These are phyloP conservation scores for Ruditapes philippinarum DNA, from an alignment of 1,140 invertebrate genomes.

Conservation along the genomic window DNA sequence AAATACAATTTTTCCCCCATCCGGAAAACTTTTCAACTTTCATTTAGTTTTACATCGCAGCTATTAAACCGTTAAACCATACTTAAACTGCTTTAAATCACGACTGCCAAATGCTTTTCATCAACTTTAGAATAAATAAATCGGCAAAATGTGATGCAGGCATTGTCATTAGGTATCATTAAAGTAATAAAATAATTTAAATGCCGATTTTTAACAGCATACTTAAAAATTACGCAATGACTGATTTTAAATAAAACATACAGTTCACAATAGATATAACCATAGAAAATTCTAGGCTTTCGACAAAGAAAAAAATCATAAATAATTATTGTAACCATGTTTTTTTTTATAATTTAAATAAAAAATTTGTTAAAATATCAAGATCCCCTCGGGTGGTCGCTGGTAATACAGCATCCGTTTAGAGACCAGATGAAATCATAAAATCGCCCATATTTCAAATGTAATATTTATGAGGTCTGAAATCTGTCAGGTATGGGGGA, in stretches of 20 bases:
- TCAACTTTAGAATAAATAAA: conserved; percentile 3
- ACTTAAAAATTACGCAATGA: conserved; percentile 1
- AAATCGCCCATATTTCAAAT: conserved; percentile 63
- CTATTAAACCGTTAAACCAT: background rate
- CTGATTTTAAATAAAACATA: background rate
- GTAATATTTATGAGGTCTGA: conserved; percentile 55
- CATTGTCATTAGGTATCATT: background rate
- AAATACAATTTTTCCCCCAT: conserved; percentile 14
- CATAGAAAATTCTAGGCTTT: background rate
- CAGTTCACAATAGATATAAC: background rate
- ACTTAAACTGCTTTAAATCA: conserved; percentile 21
- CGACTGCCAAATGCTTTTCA: background rate
- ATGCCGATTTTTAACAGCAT: background rate
- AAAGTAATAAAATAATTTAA: conserved; percentile 5
- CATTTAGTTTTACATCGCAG: conserved; percentile 16
- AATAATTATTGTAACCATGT: background rate
- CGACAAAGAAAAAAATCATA: background rate
- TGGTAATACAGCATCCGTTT: background rate
- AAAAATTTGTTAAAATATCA: background rate
- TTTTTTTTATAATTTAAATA: background rate
- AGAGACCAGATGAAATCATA: conserved; percentile 21
- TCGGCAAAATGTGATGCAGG: background rate
- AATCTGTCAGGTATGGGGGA: conserved; percentile 58
- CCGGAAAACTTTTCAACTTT: background rate
- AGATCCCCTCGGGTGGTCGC: background rate